phyloP scores from a whole-genome alignment of 1,140 invertebrate genomes.

The Leptopilina boulardi region DNA sequence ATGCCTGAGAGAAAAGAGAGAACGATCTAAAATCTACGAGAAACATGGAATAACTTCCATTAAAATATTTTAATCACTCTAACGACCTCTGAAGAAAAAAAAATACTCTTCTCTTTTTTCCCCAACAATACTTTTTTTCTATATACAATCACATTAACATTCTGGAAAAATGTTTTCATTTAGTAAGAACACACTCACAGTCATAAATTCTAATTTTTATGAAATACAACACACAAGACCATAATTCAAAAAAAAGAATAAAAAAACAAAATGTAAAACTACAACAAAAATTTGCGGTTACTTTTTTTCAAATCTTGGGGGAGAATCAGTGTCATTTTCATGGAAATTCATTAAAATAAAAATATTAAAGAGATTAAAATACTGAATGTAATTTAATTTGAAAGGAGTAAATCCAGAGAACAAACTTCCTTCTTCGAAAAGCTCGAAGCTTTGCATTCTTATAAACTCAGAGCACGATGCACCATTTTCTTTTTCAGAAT shows the following conservation, averaged over 20 bases:
- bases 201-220: no score
- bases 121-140: no score
- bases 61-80: conserved; percentile 38
- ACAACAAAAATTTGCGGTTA: no score
- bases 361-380: background rate
- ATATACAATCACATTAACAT: no score
- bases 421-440: conserved; percentile 5
- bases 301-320: no score
- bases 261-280: no score
- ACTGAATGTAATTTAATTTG: conserved; percentile 5
- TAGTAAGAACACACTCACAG: no score
- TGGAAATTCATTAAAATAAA: background rate
- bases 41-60: conserved; percentile 25
- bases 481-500: conserved; percentile 19
- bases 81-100: background rate
- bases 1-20: background rate
- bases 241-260: no score
- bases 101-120: no score
- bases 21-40: background rate
- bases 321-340: background rate
- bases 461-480: conserved; percentile 15
- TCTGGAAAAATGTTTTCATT: no score
- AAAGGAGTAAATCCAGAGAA: background rate
- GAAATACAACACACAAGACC: no score
- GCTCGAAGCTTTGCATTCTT: background rate